Conservation (phyloP, 2,888 invertebrate genomes). For the Spisula solida region DNA sequence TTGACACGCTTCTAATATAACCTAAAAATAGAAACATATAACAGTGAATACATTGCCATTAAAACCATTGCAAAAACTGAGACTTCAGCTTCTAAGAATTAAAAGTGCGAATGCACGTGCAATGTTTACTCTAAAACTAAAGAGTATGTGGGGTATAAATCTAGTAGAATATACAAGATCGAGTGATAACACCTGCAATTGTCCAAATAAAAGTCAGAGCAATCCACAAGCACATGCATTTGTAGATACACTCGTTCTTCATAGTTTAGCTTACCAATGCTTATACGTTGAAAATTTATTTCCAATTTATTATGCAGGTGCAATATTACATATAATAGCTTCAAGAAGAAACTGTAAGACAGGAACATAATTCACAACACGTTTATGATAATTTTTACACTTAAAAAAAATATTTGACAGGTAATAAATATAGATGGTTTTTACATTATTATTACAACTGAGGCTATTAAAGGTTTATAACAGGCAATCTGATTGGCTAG, state of each 20-base stretch:
- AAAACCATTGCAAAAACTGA: too few species aligned
- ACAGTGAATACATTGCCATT: background rate
- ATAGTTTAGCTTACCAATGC: background rate
- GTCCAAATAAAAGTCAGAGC: background rate
- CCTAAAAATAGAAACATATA: conserved; percentile 90
- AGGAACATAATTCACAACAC: background rate
- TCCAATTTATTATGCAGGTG: background rate
- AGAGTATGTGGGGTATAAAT: background rate
- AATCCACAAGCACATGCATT: background rate
- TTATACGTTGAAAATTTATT: background rate
- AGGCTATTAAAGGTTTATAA: too few species aligned
- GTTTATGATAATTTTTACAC: background rate
- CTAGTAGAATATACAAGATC: background rate
- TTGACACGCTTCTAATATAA: conserved; percentile 97
- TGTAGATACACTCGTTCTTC: background rate
- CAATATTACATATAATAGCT: background rate
- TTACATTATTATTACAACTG: too few species aligned
- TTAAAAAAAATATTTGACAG: background rate
- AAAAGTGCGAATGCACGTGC: background rate
- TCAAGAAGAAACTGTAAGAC: background rate
- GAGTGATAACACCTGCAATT: conserved; percentile 2
- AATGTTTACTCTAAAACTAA: background rate
- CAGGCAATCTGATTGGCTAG: too few species aligned
- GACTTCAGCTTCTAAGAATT: background rate
- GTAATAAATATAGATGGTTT: background rate